phyloP scores from a whole-genome alignment of 1,140 invertebrate species.

The Drosophila bipectinata region DNA sequence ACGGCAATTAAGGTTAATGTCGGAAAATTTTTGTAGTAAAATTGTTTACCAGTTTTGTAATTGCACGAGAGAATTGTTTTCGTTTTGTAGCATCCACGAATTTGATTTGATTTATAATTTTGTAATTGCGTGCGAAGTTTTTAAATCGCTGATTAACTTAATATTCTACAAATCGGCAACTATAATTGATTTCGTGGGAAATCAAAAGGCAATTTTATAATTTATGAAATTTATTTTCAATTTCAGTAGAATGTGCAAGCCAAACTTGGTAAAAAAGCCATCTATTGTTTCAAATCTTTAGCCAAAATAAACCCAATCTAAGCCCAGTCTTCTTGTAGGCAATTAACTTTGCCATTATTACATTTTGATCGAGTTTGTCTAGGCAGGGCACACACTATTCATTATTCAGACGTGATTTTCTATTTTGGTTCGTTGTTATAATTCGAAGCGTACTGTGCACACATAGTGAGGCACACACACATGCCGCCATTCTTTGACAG shows the following conservation, averaged over 20 bases:
- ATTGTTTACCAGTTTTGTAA: constrained; percentile 7
- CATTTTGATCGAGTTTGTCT: constrained; percentile 29
- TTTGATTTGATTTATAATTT: constrained; percentile 27
- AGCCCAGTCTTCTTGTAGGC: not conserved
- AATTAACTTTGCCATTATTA: constrained; percentile 29
- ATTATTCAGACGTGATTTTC: constrained; percentile 41
- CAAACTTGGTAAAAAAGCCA: too few species aligned
- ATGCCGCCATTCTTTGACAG: constrained; percentile 2
- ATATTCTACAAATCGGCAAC: constrained; percentile 10
- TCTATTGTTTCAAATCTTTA: constrained; percentile 2
- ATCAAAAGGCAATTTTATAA: not conserved
- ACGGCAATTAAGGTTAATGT: constrained; percentile 3
- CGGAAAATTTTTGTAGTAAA: constrained; percentile 23
- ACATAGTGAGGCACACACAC: not conserved
- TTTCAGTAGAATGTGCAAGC: too few species aligned
- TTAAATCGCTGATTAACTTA: not conserved
- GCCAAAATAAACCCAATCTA: not conserved
- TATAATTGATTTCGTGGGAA: constrained; percentile 1
- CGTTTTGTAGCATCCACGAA: not conserved
- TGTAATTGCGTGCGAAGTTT: constrained; percentile 17
- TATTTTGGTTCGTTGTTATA: constrained; percentile 29
- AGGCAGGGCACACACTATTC: constrained; percentile 20
- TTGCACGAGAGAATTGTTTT: constrained; percentile 3
- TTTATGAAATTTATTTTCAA: not conserved
- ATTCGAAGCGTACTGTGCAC: constrained; percentile 14